Percentiles rank a stretch among this genome's conserved stretches.
These are phyloP conservation scores for Timema podura DNA, from an alignment of 2,888 invertebrate genomes.

Conservation along the genomic window DNA sequence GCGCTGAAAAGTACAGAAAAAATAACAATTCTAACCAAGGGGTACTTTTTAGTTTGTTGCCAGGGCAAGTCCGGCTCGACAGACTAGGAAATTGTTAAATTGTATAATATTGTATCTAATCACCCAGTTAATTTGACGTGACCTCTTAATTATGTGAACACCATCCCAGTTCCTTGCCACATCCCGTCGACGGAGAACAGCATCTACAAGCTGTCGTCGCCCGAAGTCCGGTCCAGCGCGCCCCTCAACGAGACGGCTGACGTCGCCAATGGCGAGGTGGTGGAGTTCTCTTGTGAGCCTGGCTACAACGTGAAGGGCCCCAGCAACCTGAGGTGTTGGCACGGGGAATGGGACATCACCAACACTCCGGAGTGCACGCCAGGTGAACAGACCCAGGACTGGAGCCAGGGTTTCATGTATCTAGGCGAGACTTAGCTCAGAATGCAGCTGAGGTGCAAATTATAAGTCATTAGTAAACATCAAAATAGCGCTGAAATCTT, in stretches of 20 bases:
- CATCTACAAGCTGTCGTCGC: constrained; percentile 56
- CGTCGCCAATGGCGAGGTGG: constrained; percentile 65
- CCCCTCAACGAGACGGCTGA: constrained; percentile 55
- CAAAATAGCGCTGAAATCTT: too few relatives aligned
- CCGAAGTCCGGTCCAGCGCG: constrained; percentile 29
- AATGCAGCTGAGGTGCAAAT: too few relatives aligned
- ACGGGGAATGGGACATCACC: constrained; percentile 77
- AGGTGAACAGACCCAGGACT: too few relatives aligned
- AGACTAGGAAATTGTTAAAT: too few relatives aligned
- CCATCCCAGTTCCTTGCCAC: constrained; percentile 60
- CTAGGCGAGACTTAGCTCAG: too few relatives aligned
- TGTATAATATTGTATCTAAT: not conserved
- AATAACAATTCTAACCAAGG: too few relatives aligned
- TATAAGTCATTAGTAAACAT: too few relatives aligned
- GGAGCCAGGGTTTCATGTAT: too few relatives aligned
- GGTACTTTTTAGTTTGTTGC: too few relatives aligned
- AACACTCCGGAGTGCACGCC: constrained; percentile 73
- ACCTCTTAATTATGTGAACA: constrained; percentile 16
- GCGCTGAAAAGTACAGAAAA: too few relatives aligned
- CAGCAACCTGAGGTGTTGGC: constrained; percentile 69
- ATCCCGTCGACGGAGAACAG: constrained; percentile 67
- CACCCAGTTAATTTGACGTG: not conserved
- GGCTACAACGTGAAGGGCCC: constrained; percentile 62
- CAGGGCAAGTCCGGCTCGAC: too few relatives aligned
- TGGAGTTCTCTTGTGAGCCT: constrained; percentile 70